A percentile compares a stretch with the other conserved stretches of the same genome.
phyloP scores from a whole-genome alignment of 37 sponge, comb jelly and placozoan species.

The Oopsacas minuta region DNA sequence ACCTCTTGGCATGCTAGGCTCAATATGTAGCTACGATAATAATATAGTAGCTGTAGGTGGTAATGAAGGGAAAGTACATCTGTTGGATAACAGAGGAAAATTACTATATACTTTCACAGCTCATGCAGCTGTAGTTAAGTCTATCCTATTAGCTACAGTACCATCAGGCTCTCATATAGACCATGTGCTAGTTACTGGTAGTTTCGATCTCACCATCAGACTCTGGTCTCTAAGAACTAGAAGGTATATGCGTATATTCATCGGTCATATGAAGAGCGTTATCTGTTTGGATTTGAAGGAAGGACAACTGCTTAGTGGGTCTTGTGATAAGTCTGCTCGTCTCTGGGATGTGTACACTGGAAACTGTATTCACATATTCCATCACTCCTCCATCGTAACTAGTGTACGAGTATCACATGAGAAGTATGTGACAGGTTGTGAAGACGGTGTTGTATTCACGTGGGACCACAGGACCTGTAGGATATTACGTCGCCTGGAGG shows the following conservation, averaged over 20 bases:
- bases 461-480: slow-evolving; percentile 11
- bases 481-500: neutral
- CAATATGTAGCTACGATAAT: neutral
- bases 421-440: neutral
- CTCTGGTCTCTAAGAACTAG: slow-evolving; percentile 28
- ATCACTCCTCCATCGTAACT: neutral
- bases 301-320: slow-evolving; percentile 2
- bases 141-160: neutral
- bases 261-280: slow-evolving; percentile 26
- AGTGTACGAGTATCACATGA: neutral
- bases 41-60: neutral
- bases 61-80: neutral
- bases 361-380: neutral
- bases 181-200: slow-evolving; percentile 21
- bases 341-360: slow-evolving; percentile 11
- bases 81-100: neutral
- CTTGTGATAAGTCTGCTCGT: neutral
- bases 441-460: neutral
- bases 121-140: neutral
- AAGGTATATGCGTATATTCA: slow-evolving; percentile 23
- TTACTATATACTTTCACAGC: neutral
- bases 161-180: neutral
- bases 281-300: slow-evolving; percentile 30
- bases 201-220: slow-evolving; percentile 28
- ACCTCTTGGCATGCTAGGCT: neutral